A percentile compares a stretch with the other conserved stretches of the same genome.
phyloP scores from a whole-genome alignment of 2,888 invertebrate genomes.

The Dioctria linearis region DNA sequence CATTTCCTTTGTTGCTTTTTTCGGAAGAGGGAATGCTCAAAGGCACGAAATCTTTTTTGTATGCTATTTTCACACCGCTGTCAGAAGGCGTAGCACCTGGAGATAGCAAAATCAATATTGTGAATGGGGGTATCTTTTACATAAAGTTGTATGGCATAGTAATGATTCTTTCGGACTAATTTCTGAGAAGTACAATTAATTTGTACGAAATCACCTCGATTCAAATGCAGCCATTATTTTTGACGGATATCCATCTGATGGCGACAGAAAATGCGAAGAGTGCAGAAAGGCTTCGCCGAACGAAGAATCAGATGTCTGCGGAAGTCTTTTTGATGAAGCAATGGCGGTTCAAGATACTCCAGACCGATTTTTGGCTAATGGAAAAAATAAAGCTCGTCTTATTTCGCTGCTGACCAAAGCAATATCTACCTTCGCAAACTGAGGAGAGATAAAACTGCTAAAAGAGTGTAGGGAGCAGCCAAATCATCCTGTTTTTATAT shows the following conservation, averaged over 20 bases:
- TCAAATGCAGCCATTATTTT: slow-evolving; percentile 29
- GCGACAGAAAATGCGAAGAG: too few relatives aligned
- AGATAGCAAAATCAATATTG: not conserved
- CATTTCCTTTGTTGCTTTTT: not conserved
- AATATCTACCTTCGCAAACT: too few relatives aligned
- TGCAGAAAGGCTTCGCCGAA: not conserved
- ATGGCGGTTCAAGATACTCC: too few relatives aligned
- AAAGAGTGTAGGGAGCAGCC: too few relatives aligned
- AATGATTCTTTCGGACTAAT: slow-evolving; percentile 5
- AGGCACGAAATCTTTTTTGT: slow-evolving; percentile 40
- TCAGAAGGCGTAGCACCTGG: not conserved
- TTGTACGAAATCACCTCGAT: slow-evolving; percentile 10
- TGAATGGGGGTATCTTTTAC: slow-evolving; percentile 14
- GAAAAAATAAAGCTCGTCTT: too few relatives aligned
- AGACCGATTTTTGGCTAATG: too few relatives aligned
- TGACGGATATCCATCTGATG: slow-evolving; percentile 7
- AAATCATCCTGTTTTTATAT: too few relatives aligned
- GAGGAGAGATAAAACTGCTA: too few relatives aligned
- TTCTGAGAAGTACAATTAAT: not conserved
- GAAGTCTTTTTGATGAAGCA: too few relatives aligned
- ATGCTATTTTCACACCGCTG: slow-evolving; percentile 2
- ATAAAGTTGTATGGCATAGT: not conserved
- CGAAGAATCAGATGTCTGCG: too few relatives aligned
- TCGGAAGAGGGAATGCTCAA: slow-evolving; percentile 43
- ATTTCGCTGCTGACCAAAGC: too few relatives aligned